These are phyloP conservation scores for Ridgeia piscesae DNA, from an alignment of 1,140 invertebrate species.

Conservation along the genomic window DNA sequence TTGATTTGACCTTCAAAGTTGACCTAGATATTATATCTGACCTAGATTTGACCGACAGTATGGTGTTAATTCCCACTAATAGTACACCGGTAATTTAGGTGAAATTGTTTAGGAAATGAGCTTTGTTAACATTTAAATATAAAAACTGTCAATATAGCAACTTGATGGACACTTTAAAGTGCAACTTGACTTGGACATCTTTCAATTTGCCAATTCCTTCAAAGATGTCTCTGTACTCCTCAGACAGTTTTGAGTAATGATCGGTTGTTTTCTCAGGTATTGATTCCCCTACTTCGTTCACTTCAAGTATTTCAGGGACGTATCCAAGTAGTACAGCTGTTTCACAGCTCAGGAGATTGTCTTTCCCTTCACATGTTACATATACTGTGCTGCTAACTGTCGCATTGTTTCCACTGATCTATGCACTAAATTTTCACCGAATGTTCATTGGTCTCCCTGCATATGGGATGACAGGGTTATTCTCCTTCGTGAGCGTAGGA, in stretches of 20 bases:
- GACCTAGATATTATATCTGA: too few species aligned
- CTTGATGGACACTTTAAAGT: too few species aligned
- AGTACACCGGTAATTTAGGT: too few species aligned
- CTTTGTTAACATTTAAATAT: too few species aligned
- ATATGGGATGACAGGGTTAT: conserved; percentile 13
- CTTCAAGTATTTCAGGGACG: conserved; percentile 13
- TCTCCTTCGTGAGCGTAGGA: background rate
- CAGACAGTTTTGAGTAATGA: conserved; percentile 19
- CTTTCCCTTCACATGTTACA: conserved; percentile 11
- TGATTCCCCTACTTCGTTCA: background rate
- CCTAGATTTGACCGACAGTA: too few species aligned
- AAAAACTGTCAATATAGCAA: too few species aligned
- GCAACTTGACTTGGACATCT: conserved; percentile 16
- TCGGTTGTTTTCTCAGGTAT: background rate
- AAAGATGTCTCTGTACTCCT: conserved; percentile 17
- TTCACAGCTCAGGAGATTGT: conserved; percentile 15
- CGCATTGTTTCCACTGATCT: background rate
- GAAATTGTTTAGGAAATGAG: too few species aligned
- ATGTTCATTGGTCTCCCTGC: conserved; percentile 16
- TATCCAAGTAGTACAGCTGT: conserved; percentile 6
- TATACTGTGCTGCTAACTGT: conserved; percentile 14
- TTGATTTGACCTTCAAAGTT: too few species aligned
- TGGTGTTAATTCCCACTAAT: too few species aligned
- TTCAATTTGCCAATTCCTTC: conserved; percentile 18
- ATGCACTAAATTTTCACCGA: background rate